Percentiles rank a stretch among this genome's conserved stretches.
phyloP scores from a whole-genome alignment of 2,113 vertebrate species.

The Campylorhamphus procurvoides region DNA sequence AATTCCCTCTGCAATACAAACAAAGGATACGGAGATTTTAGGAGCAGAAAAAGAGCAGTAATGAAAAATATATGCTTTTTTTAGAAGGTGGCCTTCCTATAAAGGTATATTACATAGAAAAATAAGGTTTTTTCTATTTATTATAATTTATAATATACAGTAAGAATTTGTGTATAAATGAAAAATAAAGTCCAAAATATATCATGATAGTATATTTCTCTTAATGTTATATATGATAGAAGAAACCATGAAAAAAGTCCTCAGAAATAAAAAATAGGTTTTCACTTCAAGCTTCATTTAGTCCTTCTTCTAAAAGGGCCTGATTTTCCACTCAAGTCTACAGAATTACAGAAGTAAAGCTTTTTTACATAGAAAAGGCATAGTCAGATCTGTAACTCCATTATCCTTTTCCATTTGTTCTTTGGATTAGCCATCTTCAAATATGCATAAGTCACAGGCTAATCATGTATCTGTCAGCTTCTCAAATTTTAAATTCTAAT shows the following conservation, averaged over 20 bases:
- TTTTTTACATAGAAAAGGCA: neutral
- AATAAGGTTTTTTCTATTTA: neutral
- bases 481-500: neutral
- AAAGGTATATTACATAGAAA: neutral
- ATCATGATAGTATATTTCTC: neutral
- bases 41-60: neutral
- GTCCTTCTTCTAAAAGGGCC: neutral
- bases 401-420: neutral
- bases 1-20: neutral
- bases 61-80: neutral
- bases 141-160: neutral
- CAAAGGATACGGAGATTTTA: neutral
- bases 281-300: neutral
- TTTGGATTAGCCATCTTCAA: neutral
- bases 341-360: neutral
- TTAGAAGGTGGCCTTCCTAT: neutral
- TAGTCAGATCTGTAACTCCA: neutral
- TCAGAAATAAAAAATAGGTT: neutral
- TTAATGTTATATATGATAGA: neutral
- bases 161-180: neutral
- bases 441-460: fast-evolving
- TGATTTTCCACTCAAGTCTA: neutral
- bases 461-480: neutral
- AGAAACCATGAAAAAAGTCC: neutral
- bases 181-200: neutral